These are phyloP conservation scores for Perodicticus potto DNA, from an alignment of 2,797 vertebrate species.

Conservation along the genomic window DNA sequence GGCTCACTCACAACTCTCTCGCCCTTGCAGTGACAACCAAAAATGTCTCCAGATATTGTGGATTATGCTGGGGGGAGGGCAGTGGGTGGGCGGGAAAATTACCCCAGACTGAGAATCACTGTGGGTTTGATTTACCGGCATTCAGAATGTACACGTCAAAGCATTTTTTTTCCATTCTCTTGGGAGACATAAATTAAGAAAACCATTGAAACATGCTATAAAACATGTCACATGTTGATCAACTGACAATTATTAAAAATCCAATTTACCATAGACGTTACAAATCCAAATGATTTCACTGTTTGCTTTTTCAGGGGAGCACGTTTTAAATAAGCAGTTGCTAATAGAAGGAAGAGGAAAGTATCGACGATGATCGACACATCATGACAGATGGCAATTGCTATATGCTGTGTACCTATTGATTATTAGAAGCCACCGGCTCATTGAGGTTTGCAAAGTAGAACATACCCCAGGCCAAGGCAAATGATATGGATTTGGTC, in stretches of 20 bases:
- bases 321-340: not conserved
- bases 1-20: not conserved
- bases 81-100: not conserved
- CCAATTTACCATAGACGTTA: conserved; percentile 41
- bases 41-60: conserved; percentile 24
- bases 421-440: not conserved
- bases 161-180: conserved; percentile 45
- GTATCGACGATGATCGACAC: not conserved
- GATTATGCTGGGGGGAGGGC: not conserved
- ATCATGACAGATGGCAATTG: not conserved
- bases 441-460: conserved; percentile 27
- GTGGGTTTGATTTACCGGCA: not conserved
- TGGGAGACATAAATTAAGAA: conserved; percentile 26
- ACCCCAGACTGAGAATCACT: not conserved
- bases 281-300: not conserved
- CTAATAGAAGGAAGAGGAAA: not conserved
- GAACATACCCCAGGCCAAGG: not conserved
- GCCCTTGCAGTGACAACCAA: not conserved
- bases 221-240: conserved; percentile 57
- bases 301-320: not conserved
- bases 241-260: conserved; percentile 70
- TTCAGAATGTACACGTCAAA: conserved; percentile 18
- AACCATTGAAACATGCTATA: conserved; percentile 69
- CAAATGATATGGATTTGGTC: not conserved
- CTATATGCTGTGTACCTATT: not conserved